Percentiles rank a stretch among this genome's conserved stretches.
Evolutionary conservation across 1,140 invertebrate genomes (phyloP).

Genomic region (Charaxes varanes): DNA sequence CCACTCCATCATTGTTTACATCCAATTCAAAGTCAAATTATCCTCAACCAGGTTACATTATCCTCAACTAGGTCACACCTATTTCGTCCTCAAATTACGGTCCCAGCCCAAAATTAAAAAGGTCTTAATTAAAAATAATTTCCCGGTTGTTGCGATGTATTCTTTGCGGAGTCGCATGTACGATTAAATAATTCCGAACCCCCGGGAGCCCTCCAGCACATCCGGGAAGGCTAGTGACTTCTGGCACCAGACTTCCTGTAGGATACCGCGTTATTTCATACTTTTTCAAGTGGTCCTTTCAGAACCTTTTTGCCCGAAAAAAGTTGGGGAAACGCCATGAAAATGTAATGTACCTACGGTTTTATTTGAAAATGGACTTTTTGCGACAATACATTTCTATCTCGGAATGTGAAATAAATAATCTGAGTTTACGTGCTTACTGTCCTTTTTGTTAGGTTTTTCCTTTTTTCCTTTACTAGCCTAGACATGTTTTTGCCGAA

Average conservation of each 20-base stretch:
- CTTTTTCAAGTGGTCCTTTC: constrained; percentile 55
- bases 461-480: neutral
- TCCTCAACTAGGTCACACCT: too few relatives aligned
- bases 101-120: constrained; percentile 13
- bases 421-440: constrained; percentile 9
- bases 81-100: constrained; percentile 12
- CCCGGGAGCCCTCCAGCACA: constrained; percentile 46
- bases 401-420: constrained; percentile 8
- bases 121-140: constrained; percentile 31
- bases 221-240: constrained; percentile 66
- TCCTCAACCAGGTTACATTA: too few relatives aligned
- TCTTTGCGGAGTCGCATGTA: constrained; percentile 26
- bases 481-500: neutral
- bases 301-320: constrained; percentile 45
- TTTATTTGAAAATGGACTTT: constrained; percentile 26
- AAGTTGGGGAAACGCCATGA: constrained; percentile 37
- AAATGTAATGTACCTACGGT: constrained; percentile 31
- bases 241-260: constrained; percentile 56
- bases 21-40: too few relatives aligned
- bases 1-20: too few relatives aligned
- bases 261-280: constrained; percentile 57
- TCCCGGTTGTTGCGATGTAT: constrained; percentile 22
- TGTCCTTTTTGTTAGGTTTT: neutral
- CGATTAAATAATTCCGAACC: constrained; percentile 61
- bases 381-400: constrained; percentile 12